Percentiles rank a stretch among this genome's conserved stretches.
phyloP scores from a whole-genome alignment of 1,140 invertebrate genomes.

The Meteorus sp. region DNA sequence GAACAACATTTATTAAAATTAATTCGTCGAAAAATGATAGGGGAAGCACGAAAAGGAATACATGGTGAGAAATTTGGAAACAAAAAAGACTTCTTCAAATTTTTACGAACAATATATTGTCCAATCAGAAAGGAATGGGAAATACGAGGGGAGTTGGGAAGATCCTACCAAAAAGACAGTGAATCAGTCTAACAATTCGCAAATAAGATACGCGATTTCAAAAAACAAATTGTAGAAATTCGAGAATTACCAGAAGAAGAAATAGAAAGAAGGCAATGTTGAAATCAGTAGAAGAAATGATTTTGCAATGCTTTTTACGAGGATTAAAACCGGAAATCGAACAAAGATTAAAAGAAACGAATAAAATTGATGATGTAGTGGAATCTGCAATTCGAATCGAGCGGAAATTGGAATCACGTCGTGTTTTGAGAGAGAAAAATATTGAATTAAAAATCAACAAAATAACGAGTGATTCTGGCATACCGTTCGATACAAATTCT shows the following conservation, averaged over 20 bases:
- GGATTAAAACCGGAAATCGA: conserved; percentile 9
- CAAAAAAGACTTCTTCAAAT: conserved; percentile 6
- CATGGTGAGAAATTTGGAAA: not conserved
- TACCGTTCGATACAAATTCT: too few species aligned
- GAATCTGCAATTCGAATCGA: not conserved
- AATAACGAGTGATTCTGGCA: too few species aligned
- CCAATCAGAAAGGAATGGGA: conserved; percentile 11
- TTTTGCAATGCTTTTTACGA: not conserved
- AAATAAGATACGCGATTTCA: conserved; percentile 5
- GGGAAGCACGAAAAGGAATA: conserved; percentile 15
- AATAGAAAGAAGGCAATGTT: not conserved
- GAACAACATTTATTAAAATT: conserved; percentile 19
- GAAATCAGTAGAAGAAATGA: not conserved
- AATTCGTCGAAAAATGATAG: conserved; percentile 15
- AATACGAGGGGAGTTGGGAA: conserved; percentile 23
- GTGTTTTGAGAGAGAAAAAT: too few species aligned
- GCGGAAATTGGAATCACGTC: not conserved
- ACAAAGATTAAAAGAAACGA: not conserved
- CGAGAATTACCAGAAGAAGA: not conserved
- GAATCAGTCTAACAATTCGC: conserved; percentile 18
- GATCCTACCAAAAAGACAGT: conserved; percentile 9
- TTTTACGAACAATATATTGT: conserved; percentile 10
- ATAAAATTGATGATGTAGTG: not conserved
- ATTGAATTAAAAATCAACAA: too few species aligned
- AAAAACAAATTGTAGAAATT: conserved; percentile 11